Base-by-base conservation (phyloP, 2,113 vertebrate species). In the Phylloscopus trochilus region DNA sequence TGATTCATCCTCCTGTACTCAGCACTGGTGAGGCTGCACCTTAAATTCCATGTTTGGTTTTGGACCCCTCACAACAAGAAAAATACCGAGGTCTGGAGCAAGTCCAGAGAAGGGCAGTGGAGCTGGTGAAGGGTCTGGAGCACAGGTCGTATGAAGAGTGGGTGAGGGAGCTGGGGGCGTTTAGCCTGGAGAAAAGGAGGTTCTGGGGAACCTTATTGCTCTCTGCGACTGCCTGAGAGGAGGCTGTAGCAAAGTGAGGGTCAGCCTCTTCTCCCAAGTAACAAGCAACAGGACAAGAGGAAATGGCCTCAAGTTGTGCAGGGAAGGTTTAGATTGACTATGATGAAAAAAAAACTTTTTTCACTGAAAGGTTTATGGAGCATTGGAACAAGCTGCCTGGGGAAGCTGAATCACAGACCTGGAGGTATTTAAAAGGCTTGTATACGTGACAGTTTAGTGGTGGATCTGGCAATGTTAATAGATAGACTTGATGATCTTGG, bases 51-150 rank as follows among this genome's bases (percentile, higher is more conserved):
- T 53, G 39, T 53, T 46, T 33, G 30, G 24, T 55, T 79, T 55
- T 47, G 41, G 30, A 46, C 16, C 30, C 20, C 20, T 47, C 6
- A 21, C 30, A 39, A 13, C n/a, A 63, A 23, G 63, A 44, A 55
- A 19, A 20, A 47, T 28, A 41, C 1, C 21, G 56, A 70, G 24
- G 28, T 47, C 56, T 87, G 56, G 28, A 41, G n/a, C 0, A 0
- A 39, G 20, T 62, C 47, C 30, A 24, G 30, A 63, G 30, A 30
- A 63, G 24, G 23, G 9, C n/a, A 70, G 2, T 13, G 15, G 30
- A 55, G 13, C 24, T n/a, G 30, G 13, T 41, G 41, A 62, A 47
- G 41, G 15, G 10, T 55, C n/a, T 47, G 39, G 22, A 55, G 74
- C 23, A 16, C n/a, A 78, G 13, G 15, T 78, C 6, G 2, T 63